These are phyloP conservation scores for Sphaerophoria rueppellii DNA, from an alignment of 2,888 invertebrate genomes.

Conservation along the genomic window DNA sequence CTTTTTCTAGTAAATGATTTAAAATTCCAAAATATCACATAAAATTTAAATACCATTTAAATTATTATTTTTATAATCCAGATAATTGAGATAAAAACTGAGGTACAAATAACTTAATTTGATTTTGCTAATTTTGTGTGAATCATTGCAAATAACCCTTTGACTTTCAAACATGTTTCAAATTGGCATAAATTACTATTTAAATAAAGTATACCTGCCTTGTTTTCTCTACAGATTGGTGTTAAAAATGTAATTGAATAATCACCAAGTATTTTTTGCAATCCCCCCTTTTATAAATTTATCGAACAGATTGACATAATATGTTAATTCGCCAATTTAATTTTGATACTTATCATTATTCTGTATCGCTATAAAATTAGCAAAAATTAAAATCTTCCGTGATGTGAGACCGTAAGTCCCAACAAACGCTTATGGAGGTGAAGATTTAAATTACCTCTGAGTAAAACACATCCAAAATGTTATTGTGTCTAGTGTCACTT, in stretches of 20 bases:
- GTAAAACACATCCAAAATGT: background rate
- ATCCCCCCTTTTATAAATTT: background rate
- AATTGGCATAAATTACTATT: conserved; percentile 3
- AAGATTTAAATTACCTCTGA: too few species aligned
- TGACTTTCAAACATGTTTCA: conserved; percentile 2
- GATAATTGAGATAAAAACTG: background rate
- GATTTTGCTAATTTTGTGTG: background rate
- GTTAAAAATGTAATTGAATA: background rate
- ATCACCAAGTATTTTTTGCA: background rate
- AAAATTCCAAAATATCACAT: background rate
- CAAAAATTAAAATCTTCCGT: background rate
- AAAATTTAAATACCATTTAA: background rate
- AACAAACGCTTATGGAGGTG: background rate
- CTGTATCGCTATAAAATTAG: background rate
- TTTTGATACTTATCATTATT: background rate
- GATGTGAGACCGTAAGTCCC: background rate
- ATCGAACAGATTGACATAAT: background rate
- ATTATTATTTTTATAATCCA: background rate
- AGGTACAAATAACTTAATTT: conserved; percentile 14
- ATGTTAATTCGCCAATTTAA: conserved; percentile 1
- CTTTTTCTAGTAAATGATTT: too few species aligned
- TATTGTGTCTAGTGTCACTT: background rate
- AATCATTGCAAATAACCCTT: background rate
- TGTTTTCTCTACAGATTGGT: background rate
- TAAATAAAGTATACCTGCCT: background rate